Base-by-base conservation (phyloP, 2,113 vertebrate genomes). In the Tamias sibiricus region DNA sequence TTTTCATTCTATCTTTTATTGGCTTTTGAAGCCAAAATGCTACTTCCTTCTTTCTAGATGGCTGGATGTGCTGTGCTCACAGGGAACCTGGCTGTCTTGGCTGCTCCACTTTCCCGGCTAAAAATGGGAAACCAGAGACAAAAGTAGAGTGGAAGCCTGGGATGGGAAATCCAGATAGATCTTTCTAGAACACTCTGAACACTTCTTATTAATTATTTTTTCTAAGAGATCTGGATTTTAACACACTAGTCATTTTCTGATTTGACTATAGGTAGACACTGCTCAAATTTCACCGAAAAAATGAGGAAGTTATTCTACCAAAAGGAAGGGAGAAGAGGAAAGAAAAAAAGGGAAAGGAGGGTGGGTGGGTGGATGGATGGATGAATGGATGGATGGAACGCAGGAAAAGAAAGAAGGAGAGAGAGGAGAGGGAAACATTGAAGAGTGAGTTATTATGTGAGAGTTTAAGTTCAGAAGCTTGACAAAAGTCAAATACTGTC, bases 21-120 rank as follows among this genome's bases (percentile, higher is more conserved):
- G 54, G 76, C 44, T 82, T 77, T 87, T 49, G 47, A 88, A 77
- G 24, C 64, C 82, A 91, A 91, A 87, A 89, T 32, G 42, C 77
- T 90, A 54, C 74, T 82, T 47, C 90, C 24, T 96, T 44, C 64
- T 81, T 92, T 95, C 86, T 35, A 97, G 83, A 87, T 64, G 88
- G 47, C 83, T 81, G 86, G 52, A 83, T 64, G 49, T 12, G 35
- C 32, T 80, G 14, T 64, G 76, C 80, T 75, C 75, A 87, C 32
- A 71, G 57, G 90, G 49, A 87, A 76, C 47, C 86, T 72, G 69
- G 44, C 59, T 94, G 66, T 49, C 66, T 77, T 49, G 87, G 85
- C n/a, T 57, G 57, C 47, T 84, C 30, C 8, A 86, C 59, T 68
- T 85, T 88, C 84, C 64, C 71, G 79, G 81, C 22, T 85, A 85